These are phyloP conservation scores for Chamaea fasciata DNA, from an alignment of 2,113 vertebrate species.

Conservation along the genomic window DNA sequence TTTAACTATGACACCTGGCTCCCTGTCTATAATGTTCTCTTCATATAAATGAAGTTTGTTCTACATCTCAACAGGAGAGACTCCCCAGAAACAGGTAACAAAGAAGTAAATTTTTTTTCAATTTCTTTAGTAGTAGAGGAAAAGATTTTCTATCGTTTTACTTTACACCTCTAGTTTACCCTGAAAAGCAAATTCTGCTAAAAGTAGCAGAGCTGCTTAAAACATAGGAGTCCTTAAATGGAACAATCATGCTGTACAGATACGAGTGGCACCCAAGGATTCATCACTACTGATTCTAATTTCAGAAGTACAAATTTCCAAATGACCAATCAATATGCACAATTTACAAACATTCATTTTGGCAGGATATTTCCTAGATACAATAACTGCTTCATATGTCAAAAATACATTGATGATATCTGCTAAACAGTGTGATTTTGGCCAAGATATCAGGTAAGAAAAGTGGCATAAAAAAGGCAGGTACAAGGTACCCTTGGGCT, in stretches of 20 bases:
- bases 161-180: not conserved
- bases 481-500: rapidly evolving
- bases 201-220: not conserved
- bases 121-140: not conserved
- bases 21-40: not conserved
- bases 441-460: not conserved
- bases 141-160: rapidly evolving
- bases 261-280: not conserved
- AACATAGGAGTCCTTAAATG: not conserved
- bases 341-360: not conserved
- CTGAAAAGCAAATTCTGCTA: not conserved
- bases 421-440: not conserved
- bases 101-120: not conserved
- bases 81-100: not conserved
- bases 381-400: rapidly evolving
- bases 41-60: not conserved
- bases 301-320: not conserved
- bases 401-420: not conserved
- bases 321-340: not conserved
- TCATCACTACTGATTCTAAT: not conserved
- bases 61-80: not conserved
- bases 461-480: not conserved
- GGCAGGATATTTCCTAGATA: not conserved
- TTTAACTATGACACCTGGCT: not conserved
- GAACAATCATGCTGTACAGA: not conserved